phyloP scores from a whole-genome alignment of 1,140 invertebrate species.

The Zaprionus ornatus region DNA sequence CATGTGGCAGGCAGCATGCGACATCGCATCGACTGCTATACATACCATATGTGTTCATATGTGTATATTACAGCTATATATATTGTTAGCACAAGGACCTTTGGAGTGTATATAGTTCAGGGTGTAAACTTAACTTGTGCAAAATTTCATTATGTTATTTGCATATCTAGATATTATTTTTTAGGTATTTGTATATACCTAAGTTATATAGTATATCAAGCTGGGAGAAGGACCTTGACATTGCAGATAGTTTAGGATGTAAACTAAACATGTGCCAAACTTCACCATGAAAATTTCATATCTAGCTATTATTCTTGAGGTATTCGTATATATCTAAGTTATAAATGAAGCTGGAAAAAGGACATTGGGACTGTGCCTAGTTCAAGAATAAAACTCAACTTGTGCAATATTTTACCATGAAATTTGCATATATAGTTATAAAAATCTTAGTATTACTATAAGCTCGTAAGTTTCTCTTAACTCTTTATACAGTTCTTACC shows the following conservation, averaged over 20 bases:
- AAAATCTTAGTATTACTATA: too few relatives aligned
- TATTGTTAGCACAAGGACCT: neutral
- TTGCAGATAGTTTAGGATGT: neutral
- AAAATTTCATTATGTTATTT: too few relatives aligned
- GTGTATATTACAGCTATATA: neutral
- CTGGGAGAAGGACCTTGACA: neutral
- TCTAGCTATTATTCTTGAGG: too few relatives aligned
- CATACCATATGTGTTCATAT: neutral
- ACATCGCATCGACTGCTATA: neutral
- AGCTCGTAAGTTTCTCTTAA: too few relatives aligned
- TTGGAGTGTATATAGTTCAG: neutral
- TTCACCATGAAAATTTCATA: too few relatives aligned
- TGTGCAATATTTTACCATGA: neutral
- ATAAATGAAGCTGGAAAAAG: neutral
- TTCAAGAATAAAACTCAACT: neutral
- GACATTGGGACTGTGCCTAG: neutral
- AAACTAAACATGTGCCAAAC: too few relatives aligned
- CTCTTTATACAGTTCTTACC: neutral
- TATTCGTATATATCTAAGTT: neutral
- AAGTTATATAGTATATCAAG: too few relatives aligned
- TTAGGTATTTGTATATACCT: too few relatives aligned
- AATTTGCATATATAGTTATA: neutral
- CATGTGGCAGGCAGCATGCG: neutral
- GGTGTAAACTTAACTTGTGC: too few relatives aligned
- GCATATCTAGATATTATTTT: too few relatives aligned